phyloP scores from a whole-genome alignment of 2,888 invertebrate genomes.

The Phymatocera aterrima region DNA sequence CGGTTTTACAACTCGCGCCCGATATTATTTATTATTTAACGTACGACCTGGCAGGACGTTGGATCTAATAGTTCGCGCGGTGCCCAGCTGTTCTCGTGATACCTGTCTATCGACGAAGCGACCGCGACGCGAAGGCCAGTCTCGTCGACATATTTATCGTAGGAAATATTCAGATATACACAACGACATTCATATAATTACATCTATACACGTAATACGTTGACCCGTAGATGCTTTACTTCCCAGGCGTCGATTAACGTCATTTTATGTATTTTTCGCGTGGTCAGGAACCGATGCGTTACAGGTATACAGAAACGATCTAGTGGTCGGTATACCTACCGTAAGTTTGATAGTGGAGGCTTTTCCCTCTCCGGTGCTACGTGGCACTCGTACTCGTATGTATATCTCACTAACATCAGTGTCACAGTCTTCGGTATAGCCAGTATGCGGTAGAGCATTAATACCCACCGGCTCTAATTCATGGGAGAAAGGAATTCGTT shows the following conservation, averaged over 20 bases:
- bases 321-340: neutral
- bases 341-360: neutral
- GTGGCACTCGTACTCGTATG: conserved; percentile 14
- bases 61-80: neutral
- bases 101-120: too few relatives aligned
- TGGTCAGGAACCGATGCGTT: conserved; percentile 24
- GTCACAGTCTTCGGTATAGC: too few relatives aligned
- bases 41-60: neutral
- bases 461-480: too few relatives aligned
- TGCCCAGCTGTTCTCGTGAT: conserved; percentile 31
- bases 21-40: conserved; percentile 4
- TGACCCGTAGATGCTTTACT: neutral
- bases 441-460: too few relatives aligned
- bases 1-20: neutral
- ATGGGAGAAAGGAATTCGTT: too few relatives aligned
- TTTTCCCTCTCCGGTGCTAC: neutral
- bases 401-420: too few relatives aligned
- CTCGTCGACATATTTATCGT: conserved; percentile 29
- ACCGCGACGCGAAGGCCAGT: conserved; percentile 30
- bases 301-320: neutral
- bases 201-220: too few relatives aligned
- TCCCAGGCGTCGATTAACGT: conserved; percentile 13
- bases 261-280: conserved; percentile 32
- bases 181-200: too few relatives aligned
- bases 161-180: conserved; percentile 17